Conservation (phyloP, 2,888 invertebrate genomes). For the Rotaria magnacalcarata region DNA sequence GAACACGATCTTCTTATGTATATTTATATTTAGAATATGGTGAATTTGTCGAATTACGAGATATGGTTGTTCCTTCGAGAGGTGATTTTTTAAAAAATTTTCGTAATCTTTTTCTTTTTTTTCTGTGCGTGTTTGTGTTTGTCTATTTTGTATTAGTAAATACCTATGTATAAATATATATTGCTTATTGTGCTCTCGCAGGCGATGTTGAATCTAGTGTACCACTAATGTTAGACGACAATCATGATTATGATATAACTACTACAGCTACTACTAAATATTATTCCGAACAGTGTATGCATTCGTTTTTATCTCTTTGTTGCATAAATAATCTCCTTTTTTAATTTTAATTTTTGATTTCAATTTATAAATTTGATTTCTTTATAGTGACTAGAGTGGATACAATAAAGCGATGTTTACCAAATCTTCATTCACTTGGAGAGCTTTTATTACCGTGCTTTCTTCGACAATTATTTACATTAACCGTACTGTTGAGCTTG, state of each 20-base stretch:
- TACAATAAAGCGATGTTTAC: conserved; percentile 47
- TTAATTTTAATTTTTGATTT: too few relatives aligned
- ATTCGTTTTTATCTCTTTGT: neutral
- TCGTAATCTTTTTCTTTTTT: neutral
- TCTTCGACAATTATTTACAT: conserved; percentile 53
- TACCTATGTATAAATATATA: neutral
- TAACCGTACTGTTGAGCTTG: conserved; percentile 54
- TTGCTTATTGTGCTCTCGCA: neutral
- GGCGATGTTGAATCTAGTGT: neutral
- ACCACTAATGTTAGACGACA: conserved; percentile 43
- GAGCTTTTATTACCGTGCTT: conserved; percentile 53
- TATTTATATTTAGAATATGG: neutral
- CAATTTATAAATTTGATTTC: neutral
- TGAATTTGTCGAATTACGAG: conserved; percentile 17
- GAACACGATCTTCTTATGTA: neutral
- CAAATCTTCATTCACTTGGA: conserved; percentile 55
- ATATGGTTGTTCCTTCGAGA: conserved; percentile 33
- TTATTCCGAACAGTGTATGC: neutral
- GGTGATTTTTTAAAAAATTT: neutral
- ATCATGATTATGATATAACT: conserved; percentile 46
- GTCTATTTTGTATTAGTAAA: neutral
- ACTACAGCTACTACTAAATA: neutral
- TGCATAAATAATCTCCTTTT: neutral
- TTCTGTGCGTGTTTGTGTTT: neutral
- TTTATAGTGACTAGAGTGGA: neutral